Conservation (phyloP, 2,797 vertebrate genomes). For the Heteromormyrus szaboi region DNA sequence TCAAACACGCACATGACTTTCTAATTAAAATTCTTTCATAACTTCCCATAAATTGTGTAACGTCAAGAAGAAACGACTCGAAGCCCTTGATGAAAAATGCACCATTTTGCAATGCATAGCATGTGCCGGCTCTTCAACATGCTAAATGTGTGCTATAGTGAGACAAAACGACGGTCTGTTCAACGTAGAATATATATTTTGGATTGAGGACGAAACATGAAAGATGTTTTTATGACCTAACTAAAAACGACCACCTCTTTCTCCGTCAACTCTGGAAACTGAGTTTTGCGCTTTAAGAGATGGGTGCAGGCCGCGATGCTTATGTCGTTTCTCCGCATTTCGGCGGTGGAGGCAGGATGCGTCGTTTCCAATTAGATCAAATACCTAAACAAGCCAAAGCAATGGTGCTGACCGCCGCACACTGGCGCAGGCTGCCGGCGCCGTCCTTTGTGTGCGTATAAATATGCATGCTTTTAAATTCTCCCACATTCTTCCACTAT, state of each 20-base stretch:
- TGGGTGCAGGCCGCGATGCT: slow-evolving; percentile 13
- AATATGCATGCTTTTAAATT: not conserved
- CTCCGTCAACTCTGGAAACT: not conserved
- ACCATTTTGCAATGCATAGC: not conserved
- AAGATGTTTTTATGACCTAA: not conserved
- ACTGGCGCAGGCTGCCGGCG: not conserved
- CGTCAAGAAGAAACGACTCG: not conserved
- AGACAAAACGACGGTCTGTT: not conserved
- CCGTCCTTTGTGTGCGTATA: not conserved
- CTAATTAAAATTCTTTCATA: not conserved
- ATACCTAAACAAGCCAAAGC: slow-evolving; percentile 7
- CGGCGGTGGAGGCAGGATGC: not conserved
- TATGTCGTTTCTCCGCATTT: slow-evolving; percentile 19
- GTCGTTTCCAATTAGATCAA: slow-evolving; percentile 17
- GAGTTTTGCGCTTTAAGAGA: not conserved
- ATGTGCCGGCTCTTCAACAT: not conserved
- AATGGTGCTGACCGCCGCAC: not conserved
- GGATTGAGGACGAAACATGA: not conserved
- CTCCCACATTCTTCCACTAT: not conserved
- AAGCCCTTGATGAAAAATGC: not conserved
- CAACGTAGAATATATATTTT: not conserved
- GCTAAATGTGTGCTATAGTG: not conserved
- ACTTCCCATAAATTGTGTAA: not conserved
- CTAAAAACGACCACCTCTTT: not conserved
- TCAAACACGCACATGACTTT: not conserved